These are phyloP conservation scores for Ditylenchus dipsaci DNA, from an alignment of 1,140 invertebrate species.

Conservation along the genomic window DNA sequence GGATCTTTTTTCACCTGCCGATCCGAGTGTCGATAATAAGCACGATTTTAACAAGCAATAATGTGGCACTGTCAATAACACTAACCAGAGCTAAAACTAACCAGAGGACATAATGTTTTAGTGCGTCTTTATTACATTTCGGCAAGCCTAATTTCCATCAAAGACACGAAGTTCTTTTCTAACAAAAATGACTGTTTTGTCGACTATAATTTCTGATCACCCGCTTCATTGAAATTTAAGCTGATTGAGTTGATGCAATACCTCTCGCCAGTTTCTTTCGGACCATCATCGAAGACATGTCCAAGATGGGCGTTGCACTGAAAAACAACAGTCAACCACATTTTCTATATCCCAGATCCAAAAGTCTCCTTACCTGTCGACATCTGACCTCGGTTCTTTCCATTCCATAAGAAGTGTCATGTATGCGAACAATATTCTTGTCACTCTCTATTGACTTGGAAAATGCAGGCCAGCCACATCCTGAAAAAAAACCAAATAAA, in stretches of 20 bases:
- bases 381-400: conserved; percentile 64
- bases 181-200: not conserved
- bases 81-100: too few relatives aligned
- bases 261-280: conserved; percentile 80
- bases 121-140: too few relatives aligned
- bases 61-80: too few relatives aligned
- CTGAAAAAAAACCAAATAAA: conserved; percentile 29
- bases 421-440: conserved; percentile 48
- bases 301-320: conserved; percentile 87
- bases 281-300: conserved; percentile 97
- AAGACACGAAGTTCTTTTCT: too few relatives aligned
- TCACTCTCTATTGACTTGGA: conserved; percentile 43
- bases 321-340: conserved; percentile 26
- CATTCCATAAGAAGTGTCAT: conserved; percentile 59
- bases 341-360: conserved; percentile 6
- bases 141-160: too few relatives aligned
- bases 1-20: too few relatives aligned
- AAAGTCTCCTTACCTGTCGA: conserved; percentile 40
- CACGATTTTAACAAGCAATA: too few relatives aligned
- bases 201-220: not conserved
- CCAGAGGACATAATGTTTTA: too few relatives aligned
- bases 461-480: conserved; percentile 54
- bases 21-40: too few relatives aligned
- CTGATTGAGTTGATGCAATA: conserved; percentile 79
- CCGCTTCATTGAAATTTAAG: conserved; percentile 10